Percentiles rank a stretch among this genome's conserved stretches.
These are phyloP conservation scores for Serripes groenlandicus DNA, from an alignment of 2,888 invertebrate species.

Conservation along the genomic window DNA sequence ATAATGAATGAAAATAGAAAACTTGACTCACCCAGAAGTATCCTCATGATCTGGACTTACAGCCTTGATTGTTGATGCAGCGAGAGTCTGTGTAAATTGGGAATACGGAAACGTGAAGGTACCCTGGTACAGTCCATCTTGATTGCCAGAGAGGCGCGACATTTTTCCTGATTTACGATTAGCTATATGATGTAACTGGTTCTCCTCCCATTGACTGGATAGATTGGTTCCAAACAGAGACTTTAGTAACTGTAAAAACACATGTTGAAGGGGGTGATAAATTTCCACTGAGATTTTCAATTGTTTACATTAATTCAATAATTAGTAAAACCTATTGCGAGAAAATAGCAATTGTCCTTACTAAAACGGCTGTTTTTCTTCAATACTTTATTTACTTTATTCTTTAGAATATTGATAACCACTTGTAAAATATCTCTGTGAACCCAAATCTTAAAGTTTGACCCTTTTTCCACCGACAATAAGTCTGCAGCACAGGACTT, in stretches of 20 bases:
- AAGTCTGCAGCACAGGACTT: no score
- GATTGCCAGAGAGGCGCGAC: conserved; percentile 76
- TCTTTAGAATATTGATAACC: no score
- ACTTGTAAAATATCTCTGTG: no score
- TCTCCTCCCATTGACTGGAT: conserved; percentile 85
- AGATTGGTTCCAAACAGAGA: conserved; percentile 93
- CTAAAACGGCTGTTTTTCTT: no score
- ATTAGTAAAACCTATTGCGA: no score
- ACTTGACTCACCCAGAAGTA: conserved; percentile 73
- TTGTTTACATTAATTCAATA: no score
- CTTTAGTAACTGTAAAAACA: conserved; percentile 88
- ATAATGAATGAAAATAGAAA: not conserved
- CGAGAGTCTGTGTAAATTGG: conserved; percentile 86
- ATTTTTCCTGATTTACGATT: conserved; percentile 79
- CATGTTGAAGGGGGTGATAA: no score
- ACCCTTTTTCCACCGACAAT: no score
- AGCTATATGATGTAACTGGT: conserved; percentile 62
- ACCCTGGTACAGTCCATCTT: conserved; percentile 86
- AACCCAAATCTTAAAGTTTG: no score
- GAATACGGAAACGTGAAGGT: conserved; percentile 86
- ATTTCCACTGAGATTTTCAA: no score
- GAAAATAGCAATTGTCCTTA: no score
- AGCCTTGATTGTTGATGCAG: conserved; percentile 81
- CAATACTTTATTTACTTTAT: no score
- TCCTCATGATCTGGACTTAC: conserved; percentile 81